These are phyloP conservation scores for Plestiodon gilberti DNA, from an alignment of 2,113 vertebrate species.

Conservation along the genomic window DNA sequence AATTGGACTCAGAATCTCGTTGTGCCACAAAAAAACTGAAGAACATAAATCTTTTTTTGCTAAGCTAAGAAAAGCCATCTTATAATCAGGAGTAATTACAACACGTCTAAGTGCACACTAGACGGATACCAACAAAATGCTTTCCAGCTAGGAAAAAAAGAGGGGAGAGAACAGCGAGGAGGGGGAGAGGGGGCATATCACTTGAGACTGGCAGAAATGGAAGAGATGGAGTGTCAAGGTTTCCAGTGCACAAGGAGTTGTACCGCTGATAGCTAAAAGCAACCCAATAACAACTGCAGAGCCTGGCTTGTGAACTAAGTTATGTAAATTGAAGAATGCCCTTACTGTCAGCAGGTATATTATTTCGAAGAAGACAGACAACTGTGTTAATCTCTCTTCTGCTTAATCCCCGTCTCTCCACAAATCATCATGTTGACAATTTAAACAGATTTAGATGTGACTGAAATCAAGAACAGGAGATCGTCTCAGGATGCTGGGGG, in stretches of 20 bases:
- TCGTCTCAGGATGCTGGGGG: constrained; percentile 71
- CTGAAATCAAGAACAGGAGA: constrained; percentile 78
- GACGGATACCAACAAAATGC: background rate
- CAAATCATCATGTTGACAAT: constrained; percentile 75
- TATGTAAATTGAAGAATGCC: constrained; percentile 77
- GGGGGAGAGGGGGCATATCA: background rate
- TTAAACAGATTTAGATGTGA: constrained; percentile 81
- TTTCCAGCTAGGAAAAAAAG: background rate
- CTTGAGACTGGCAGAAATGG: constrained; percentile 35
- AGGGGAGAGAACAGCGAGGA: too few relatives aligned
- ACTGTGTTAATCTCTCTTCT: constrained; percentile 78
- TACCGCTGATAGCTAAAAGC: constrained; percentile 56
- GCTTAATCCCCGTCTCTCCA: constrained; percentile 75
- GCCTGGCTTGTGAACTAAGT: constrained; percentile 66
- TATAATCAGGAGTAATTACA: constrained; percentile 24
- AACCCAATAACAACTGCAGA: constrained; percentile 60
- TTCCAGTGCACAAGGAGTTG: constrained; percentile 39
- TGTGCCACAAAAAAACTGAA: background rate
- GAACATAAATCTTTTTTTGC: background rate
- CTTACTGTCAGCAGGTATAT: constrained; percentile 77
- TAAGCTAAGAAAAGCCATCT: constrained; percentile 20
- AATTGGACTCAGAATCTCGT: background rate
- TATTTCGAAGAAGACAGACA: constrained; percentile 76
- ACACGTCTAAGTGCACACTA: constrained; percentile 19
- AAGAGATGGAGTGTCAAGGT: constrained; percentile 38